Base-by-base conservation (phyloP, 2,888 invertebrate genomes). In the Himalopsyche tibetana region DNA sequence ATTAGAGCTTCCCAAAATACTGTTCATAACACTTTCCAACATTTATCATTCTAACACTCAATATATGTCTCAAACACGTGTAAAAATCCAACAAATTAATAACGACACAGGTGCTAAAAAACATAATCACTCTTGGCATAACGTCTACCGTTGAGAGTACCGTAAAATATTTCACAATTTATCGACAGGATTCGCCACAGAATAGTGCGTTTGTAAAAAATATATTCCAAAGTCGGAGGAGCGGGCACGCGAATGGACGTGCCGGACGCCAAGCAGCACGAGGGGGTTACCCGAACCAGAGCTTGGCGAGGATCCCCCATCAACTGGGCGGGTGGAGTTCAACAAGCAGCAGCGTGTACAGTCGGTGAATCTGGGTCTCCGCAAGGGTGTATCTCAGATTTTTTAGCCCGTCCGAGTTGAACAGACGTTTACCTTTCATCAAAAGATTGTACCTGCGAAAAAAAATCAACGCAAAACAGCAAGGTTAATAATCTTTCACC, bases 401-500 rank as follows among this genome's bases (percentile, higher is more conserved):
- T 90, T 96, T 97, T 83, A 98, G 93, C 9, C 99, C 99, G 90
- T 99, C 98, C 89, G 95, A 95, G 89, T 95, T 95, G 92, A 96
- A 97, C 89, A 96, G 95, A 90, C 96, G 96, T 89, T 96, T 96
- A 19, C 98, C 98, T 89, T 96, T 96, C 88, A 96, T 96, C 83
- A 99, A 93, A 89, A 97, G 95, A 91, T 98, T 97, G 90, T 96
- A 97, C 90, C 98, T 98, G 93, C 9, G 93, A 93, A 56, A 12
- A 45, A 5, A 80, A 88, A 79, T 74, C 12, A 6, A 69, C 6
- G 63, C 19, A 4, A 45, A 45, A 8, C 45, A 15, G 8, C 51
- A 51, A 15, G 4, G 15, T 51, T 51, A 15, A 51, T 8, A 15
- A 51, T 51, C 15, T 15, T 3, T 15, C 15, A 51, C 15, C 4